Conservation (phyloP, 53 echinoderm and acorn worm genomes). For the Patiria pectinifera region DNA sequence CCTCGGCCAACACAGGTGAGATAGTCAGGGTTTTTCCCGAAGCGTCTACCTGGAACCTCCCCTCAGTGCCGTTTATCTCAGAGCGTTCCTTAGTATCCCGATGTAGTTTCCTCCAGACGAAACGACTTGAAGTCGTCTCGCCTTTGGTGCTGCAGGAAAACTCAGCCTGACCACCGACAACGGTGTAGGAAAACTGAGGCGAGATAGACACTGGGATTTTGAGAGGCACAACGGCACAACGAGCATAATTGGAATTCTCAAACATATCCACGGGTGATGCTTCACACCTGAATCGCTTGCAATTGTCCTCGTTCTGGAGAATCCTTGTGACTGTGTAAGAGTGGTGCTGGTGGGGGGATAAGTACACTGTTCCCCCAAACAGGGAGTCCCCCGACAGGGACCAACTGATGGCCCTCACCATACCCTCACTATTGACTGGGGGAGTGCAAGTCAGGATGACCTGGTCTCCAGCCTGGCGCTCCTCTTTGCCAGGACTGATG, state of each 20-base stretch:
- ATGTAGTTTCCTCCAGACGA: neutral
- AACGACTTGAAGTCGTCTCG: neutral
- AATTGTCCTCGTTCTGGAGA: neutral
- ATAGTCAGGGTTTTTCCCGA: neutral
- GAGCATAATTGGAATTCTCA: neutral
- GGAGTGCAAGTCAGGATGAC: neutral
- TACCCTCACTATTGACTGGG: neutral
- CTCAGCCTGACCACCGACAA: neutral
- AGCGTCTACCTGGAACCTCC: neutral
- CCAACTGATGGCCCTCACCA: neutral
- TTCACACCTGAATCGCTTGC: neutral
- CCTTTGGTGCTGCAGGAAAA: slow-evolving; percentile 1
- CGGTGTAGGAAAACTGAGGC: neutral
- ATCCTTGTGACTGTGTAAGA: slow-evolving; percentile 2
- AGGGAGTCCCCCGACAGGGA: neutral
- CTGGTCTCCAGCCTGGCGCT: neutral
- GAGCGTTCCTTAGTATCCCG: neutral
- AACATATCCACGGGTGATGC: neutral
- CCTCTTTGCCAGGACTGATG: neutral
- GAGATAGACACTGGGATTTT: neutral
- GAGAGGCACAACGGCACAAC: slow-evolving; percentile 2
- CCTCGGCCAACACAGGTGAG: neutral
- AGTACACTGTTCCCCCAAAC: neutral
- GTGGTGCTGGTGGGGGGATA: neutral
- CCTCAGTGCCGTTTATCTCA: neutral